Percentiles rank a stretch among this genome's conserved stretches.
phyloP scores from a whole-genome alignment of 2,888 invertebrate genomes.

The Nyleta sp. region DNA sequence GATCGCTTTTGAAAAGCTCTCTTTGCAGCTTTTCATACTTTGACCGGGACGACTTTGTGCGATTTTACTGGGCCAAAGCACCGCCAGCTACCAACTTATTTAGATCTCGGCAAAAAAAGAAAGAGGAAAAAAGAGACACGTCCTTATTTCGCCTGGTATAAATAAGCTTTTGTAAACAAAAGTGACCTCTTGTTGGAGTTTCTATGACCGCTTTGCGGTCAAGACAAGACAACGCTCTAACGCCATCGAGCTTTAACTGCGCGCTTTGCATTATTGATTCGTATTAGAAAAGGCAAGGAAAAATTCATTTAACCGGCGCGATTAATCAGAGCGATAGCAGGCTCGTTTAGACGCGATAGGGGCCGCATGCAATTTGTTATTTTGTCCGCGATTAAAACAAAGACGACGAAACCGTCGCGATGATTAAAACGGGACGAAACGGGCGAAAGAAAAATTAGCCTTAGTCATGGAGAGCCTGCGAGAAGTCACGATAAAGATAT shows the following conservation, averaged over 20 bases:
- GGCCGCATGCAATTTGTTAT: constrained; percentile 43
- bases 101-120: constrained; percentile 8
- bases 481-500: constrained; percentile 34
- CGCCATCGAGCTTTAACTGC: constrained; percentile 20
- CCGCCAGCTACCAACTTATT: constrained; percentile 35
- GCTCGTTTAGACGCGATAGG: constrained; percentile 23
- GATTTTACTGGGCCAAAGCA: constrained; percentile 39
- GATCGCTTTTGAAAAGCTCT: constrained; percentile 55
- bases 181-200: constrained; percentile 9
- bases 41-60: constrained; percentile 30
- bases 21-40: constrained; percentile 55
- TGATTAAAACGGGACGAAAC: constrained; percentile 18
- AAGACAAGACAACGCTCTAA: neutral
- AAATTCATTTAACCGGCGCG: constrained; percentile 39
- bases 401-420: constrained; percentile 29
- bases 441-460: constrained; percentile 41
- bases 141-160: constrained; percentile 41
- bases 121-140: constrained; percentile 19
- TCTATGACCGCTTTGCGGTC: constrained; percentile 24
- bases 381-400: constrained; percentile 36
- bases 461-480: constrained; percentile 12
- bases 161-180: constrained; percentile 46
- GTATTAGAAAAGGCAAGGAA: constrained; percentile 38
- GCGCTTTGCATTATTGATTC: constrained; percentile 48
- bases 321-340: constrained; percentile 41